Evolutionary conservation across 2,797 vertebrate species (phyloP), one percentile per base, ranked within the genome.

Genomic region (Protonibea diacanthus): DNA sequence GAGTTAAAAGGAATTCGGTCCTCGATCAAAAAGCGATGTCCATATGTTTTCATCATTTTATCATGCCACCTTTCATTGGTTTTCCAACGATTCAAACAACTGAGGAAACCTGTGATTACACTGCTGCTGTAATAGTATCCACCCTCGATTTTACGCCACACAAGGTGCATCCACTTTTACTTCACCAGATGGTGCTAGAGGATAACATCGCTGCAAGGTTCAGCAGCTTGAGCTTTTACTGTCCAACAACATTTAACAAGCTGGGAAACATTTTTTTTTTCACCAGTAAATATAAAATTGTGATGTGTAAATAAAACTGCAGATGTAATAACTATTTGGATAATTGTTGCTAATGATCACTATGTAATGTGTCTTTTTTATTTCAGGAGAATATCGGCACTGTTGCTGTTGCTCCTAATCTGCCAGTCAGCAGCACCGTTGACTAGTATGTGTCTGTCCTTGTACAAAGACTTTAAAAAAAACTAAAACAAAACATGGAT

Each of bases 111-210:
- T 12, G 2, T 57, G 12, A 33, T 58, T 29, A 69, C 25, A 49
- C 14, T 66, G 56, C 80, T 79, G 51, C 52, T 72, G 58, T 63
- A 33, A 18, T 27, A 44, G 62, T 53, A 56, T 45, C 21, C 63
- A 61, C 52, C 29, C 56, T 65, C 15, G 83, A 3, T 69, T 74
- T 49, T 10, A 29, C 21, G 72, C 23, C 45, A 51, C 70, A 74
- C 53, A 80, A 80, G 76, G 87, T 86, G 77, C 60, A 80, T 89
- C 79, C 66, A 83, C 67, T 67, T 81, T 92, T 61, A 55, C 74
- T 84, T 90, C 95, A 95, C 86, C 87, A 95, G 95, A 92, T 95
- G 95, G 95, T 90, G 93, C 94, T 95, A 94, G 92, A 95, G 94
- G 93, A 95, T 91, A 92, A 93, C 69, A 59, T 88, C 73, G 15